Percentiles rank a stretch among this genome's conserved stretches.
Conservation (phyloP, 2,888 invertebrate species). For the Cephus nigrinus region DNA sequence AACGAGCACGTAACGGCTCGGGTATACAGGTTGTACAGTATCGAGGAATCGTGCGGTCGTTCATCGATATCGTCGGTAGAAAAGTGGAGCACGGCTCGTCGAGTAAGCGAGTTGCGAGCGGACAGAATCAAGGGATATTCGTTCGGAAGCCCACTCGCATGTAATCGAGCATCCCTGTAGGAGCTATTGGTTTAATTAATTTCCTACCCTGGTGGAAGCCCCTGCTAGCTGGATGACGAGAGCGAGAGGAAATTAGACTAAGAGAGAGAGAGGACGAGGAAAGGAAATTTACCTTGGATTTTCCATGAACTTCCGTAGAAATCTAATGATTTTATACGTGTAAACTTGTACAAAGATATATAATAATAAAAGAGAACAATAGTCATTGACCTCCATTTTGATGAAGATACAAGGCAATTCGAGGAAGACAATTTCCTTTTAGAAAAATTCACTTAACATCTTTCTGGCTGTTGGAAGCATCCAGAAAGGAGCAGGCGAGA, state of each 20-base stretch:
- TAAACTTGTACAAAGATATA: background rate
- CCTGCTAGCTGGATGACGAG: slow-evolving; percentile 23
- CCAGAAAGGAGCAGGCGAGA: background rate
- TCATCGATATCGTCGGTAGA: background rate
- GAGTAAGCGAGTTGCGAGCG: background rate
- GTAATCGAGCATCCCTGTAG: slow-evolving; percentile 20
- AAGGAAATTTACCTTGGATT: background rate
- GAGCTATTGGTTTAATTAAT: slow-evolving; percentile 59
- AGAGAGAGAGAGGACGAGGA: background rate
- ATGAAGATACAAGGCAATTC: background rate
- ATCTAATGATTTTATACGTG: background rate
- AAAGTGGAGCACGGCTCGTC: background rate
- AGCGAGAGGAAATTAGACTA: background rate
- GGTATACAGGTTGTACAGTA: background rate
- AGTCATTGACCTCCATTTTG: background rate
- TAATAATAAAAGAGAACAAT: background rate
- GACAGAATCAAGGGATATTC: slow-evolving; percentile 6
- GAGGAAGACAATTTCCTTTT: background rate
- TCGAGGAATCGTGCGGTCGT: background rate
- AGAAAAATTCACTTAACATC: background rate
- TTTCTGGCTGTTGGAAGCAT: background rate
- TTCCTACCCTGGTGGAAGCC: slow-evolving; percentile 48
- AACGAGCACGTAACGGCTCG: background rate
- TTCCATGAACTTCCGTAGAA: background rate
- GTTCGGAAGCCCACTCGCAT: slow-evolving; percentile 16